A percentile compares a stretch with the other conserved stretches of the same genome.
phyloP scores from a whole-genome alignment of 1,140 invertebrate genomes.

The Heliconius melpomene region DNA sequence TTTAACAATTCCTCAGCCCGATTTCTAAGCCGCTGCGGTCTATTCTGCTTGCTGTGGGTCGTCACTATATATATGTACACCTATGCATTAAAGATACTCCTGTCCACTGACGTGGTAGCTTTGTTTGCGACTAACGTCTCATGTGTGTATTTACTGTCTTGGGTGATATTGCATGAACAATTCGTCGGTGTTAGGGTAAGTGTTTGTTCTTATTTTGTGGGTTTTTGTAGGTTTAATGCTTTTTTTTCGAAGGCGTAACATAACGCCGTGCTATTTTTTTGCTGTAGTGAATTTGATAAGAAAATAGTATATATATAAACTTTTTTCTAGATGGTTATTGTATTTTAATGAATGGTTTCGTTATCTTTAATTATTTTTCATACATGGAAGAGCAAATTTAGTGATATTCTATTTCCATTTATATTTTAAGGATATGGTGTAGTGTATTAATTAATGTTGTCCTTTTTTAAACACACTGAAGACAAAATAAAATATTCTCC shows the following conservation, averaged over 20 bases:
- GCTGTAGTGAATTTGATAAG: not conserved
- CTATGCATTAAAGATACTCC: conserved; percentile 90
- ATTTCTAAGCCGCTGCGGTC: conserved; percentile 90
- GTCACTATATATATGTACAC: conserved; percentile 96
- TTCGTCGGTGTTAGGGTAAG: conserved; percentile 97
- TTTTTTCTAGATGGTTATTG: no score
- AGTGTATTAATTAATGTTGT: no score
- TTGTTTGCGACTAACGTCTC: conserved; percentile 96
- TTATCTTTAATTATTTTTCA: no score
- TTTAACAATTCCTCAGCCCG: conserved; percentile 82
- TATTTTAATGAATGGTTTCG: no score
- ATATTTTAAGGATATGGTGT: no score
- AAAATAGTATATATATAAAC: no score
- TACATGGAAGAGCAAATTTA: no score
- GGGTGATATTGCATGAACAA: conserved; percentile 97
- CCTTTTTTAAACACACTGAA: no score
- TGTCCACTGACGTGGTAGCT: conserved; percentile 95
- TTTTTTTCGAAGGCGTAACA: not conserved
- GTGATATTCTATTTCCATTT: no score
- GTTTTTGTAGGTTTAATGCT: not conserved
- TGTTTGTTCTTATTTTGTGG: not conserved
- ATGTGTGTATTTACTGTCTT: conserved; percentile 95
- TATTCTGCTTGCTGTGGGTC: conserved; percentile 95
- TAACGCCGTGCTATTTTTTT: not conserved
- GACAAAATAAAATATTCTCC: not conserved